Conservation (phyloP, 2,797 vertebrate genomes). For the Decapterus maruadsi region DNA sequence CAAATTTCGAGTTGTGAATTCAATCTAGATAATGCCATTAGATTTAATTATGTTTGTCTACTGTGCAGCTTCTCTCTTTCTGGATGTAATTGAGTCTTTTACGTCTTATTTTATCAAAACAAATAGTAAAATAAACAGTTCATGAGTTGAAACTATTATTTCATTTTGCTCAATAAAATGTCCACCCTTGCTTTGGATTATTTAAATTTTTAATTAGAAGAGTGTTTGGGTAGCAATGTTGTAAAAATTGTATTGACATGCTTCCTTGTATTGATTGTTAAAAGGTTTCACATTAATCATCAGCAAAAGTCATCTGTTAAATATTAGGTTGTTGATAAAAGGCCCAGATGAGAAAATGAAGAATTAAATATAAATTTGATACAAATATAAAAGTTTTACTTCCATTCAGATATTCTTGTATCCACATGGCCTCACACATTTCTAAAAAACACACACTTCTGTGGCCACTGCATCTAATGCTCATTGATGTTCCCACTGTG, state of each 20-base stretch:
- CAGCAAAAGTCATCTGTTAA: neutral
- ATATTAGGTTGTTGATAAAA: neutral
- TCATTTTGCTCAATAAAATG: neutral
- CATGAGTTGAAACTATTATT: too few relatives aligned
- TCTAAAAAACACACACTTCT: neutral
- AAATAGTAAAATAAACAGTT: too few relatives aligned
- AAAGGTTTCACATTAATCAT: too few relatives aligned
- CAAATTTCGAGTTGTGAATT: neutral
- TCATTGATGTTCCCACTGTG: conserved; percentile 13
- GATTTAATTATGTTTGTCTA: conserved; percentile 5
- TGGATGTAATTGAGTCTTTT: too few relatives aligned
- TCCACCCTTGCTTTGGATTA: neutral
- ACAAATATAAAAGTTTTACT: neutral
- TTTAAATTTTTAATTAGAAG: too few relatives aligned
- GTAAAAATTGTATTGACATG: too few relatives aligned
- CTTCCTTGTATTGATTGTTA: too few relatives aligned
- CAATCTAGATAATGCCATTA: neutral
- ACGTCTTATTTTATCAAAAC: too few relatives aligned
- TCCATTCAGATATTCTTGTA: conserved; percentile 10
- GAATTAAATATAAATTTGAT: too few relatives aligned
- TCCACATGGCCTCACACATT: neutral
- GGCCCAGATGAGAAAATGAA: too few relatives aligned
- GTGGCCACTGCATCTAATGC: neutral
- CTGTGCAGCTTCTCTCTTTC: too few relatives aligned
- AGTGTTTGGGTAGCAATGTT: too few relatives aligned